phyloP scores from a whole-genome alignment of 2,113 vertebrate species.

The Vulpes vulpes region DNA sequence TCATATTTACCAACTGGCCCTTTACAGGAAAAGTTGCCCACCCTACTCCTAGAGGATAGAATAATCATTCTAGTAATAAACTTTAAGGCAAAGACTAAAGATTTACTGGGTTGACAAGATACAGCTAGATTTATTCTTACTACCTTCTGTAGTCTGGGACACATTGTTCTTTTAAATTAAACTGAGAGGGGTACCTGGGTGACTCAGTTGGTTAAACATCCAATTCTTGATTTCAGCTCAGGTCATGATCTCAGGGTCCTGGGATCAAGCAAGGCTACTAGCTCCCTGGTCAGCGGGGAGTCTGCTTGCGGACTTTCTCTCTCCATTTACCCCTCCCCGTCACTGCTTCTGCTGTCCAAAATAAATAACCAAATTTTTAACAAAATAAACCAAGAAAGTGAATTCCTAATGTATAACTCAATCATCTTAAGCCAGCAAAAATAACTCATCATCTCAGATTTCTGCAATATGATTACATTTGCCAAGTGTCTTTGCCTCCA shows the following conservation, averaged over 20 bases:
- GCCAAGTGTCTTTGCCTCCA: not conserved
- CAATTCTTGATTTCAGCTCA: not conserved
- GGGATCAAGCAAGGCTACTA: not conserved
- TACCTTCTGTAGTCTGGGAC: not conserved
- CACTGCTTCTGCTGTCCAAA: not conserved
- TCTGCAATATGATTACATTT: fast-evolving
- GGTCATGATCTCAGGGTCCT: not conserved
- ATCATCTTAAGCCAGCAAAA: not conserved
- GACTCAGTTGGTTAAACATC: not conserved
- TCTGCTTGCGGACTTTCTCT: not conserved
- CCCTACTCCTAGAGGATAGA: not conserved
- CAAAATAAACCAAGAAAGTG: not conserved
- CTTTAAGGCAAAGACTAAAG: not conserved
- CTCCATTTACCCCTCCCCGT: not conserved
- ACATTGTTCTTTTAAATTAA: not conserved
- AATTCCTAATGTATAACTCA: not conserved
- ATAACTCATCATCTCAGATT: not conserved
- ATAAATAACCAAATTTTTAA: not conserved
- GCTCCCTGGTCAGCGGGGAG: not conserved
- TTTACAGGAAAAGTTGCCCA: not conserved
- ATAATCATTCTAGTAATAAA: not conserved
- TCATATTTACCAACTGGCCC: not conserved
- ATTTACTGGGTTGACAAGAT: not conserved
- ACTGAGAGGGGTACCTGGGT: not conserved
- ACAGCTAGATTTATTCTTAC: not conserved